Evolutionary conservation across 2,113 vertebrate species (phyloP), one percentile per base, ranked within the genome.

Genomic region (Perca flavescens): DNA sequence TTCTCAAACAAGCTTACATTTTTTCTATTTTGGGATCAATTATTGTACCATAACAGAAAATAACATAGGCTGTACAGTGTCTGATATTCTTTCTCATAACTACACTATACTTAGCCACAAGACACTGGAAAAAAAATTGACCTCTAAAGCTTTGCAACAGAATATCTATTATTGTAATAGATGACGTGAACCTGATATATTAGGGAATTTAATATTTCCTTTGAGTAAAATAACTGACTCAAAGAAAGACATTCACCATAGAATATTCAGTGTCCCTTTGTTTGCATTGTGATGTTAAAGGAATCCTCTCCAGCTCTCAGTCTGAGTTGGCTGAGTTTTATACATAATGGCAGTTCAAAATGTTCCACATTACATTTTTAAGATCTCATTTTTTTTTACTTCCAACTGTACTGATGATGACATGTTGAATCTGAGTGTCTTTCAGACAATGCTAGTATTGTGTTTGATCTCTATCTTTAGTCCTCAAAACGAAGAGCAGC

Each of bases 381-480:
- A 82, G 31, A 73, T 73, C 43, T 74, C 10, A 31, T 61, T 77
- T 73, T 64, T 67, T 58, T 10, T 1, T 43, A 56, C 31, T 22
- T 65, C 34, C 61, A 64, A 25, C 64, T 67, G 28, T 52, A 66
- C 75, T n/a, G 22, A 28, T 61, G 61, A 68, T 79, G 40, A 74
- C 67, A 17, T 79, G 46, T 43, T 9, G 22, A 74, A 54, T 54
- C 10, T 17, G 53, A 80, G 50, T 80, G 65, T 75, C 72, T 81
- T 79, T 56, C 49, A 70, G 25, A 66, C 66, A 53, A 76, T 21
- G 57, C 16, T 31, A 53, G 17, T 36, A 70, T 78, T 61, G 22
- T 70, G 75, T 74, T 74, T 84, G 25, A 79, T 85, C 22, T 52
- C 0, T 80, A 67, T 50, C 54, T 73, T 76, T 70, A 47, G n/a